These are phyloP conservation scores for Mormyrus lacerda DNA, from an alignment of 2,113 vertebrate species.

Conservation along the genomic window DNA sequence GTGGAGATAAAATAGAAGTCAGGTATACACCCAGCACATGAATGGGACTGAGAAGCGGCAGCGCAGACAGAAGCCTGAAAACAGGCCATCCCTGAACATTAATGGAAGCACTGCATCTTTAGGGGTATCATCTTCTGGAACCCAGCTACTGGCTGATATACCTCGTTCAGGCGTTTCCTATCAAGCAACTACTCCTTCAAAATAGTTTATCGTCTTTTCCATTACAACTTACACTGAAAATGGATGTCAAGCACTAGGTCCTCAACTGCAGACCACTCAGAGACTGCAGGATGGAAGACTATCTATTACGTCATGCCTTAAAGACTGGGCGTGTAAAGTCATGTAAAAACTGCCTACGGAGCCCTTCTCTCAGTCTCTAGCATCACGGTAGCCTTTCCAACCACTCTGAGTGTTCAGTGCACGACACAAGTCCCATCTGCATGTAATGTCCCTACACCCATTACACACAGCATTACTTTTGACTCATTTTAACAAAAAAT, in stretches of 20 bases:
- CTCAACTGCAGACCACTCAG: background rate
- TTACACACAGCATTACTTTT: background rate
- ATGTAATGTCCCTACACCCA: background rate
- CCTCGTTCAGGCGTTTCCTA: background rate
- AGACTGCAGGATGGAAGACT: background rate
- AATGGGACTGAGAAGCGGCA: background rate
- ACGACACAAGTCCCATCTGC: background rate
- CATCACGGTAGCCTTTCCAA: background rate
- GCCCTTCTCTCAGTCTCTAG: background rate
- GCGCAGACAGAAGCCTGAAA: background rate
- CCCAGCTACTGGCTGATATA: background rate
- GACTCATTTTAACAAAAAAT: background rate
- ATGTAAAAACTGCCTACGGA: background rate
- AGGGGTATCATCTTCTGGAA: background rate
- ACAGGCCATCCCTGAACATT: background rate
- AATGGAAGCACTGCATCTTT: background rate
- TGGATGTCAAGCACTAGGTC: background rate
- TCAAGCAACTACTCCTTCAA: background rate
- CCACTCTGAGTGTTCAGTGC: background rate
- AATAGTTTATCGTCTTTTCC: background rate
- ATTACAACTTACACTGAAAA: background rate
- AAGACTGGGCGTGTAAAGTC: background rate
- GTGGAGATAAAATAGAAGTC: background rate
- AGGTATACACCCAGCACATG: background rate
- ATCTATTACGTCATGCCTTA: background rate